Evolutionary conservation across 2,888 invertebrate species (phyloP).

Genomic region (Latrodectus hesperus): DNA sequence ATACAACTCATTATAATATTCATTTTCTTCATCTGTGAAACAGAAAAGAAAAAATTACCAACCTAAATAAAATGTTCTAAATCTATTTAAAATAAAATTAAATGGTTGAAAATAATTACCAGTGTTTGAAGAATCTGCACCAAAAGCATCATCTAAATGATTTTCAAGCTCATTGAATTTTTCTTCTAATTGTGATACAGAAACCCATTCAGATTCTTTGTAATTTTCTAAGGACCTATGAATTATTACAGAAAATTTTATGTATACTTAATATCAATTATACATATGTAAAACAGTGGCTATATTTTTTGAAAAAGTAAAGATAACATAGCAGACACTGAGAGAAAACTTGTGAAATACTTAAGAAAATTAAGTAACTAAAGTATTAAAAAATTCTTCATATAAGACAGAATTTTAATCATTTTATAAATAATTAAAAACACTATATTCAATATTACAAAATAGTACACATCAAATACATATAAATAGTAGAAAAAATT

Average conservation of each 20-base stretch:
- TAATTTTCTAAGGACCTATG: constrained; percentile 71
- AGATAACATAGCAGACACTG: no score
- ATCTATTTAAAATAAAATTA: neutral
- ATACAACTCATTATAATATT: constrained; percentile 80
- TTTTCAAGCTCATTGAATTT: constrained; percentile 83
- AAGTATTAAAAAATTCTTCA: no score
- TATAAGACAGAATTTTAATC: no score
- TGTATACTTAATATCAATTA: neutral
- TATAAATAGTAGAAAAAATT: no score
- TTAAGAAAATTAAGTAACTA: no score
- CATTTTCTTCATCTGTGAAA: constrained; percentile 69
- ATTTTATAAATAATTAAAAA: no score
- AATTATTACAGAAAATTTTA: neutral
- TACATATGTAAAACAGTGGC: neutral
- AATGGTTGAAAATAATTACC: neutral
- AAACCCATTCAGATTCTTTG: constrained; percentile 76
- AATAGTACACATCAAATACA: no score
- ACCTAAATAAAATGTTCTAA: neutral
- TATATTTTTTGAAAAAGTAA: neutral
- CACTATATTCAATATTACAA: no score
- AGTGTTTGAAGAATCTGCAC: constrained; percentile 18
- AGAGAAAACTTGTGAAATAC: no score
- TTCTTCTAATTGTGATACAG: constrained; percentile 75
- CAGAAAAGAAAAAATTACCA: neutral
- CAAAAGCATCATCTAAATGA: constrained; percentile 71